Evolutionary conservation across 2,888 invertebrate species (phyloP).

Genomic region (Noctua fimbriata): DNA sequence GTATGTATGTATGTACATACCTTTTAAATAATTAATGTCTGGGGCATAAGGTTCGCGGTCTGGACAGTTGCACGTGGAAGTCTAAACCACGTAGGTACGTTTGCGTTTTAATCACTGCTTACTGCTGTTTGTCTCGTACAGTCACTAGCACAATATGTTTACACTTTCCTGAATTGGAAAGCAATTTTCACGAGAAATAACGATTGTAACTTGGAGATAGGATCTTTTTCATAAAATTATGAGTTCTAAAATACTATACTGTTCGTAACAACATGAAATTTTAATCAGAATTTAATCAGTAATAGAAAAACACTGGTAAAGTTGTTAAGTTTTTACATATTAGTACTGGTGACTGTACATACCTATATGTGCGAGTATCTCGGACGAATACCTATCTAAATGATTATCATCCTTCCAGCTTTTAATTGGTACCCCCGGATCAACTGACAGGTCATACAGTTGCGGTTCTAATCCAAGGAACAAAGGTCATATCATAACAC

Average conservation of each 20-base stretch:
- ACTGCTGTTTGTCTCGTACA: constrained; percentile 4
- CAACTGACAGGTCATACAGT: neutral
- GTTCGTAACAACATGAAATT: no score
- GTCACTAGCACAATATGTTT: no score
- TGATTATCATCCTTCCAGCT: neutral
- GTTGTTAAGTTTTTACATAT: no score
- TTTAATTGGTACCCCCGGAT: neutral
- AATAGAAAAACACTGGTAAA: no score
- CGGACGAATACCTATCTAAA: neutral
- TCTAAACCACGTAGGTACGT: constrained; percentile 11
- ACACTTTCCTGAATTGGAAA: no score
- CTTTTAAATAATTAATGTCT: constrained; percentile 3
- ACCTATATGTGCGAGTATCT: neutral
- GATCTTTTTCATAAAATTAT: no score
- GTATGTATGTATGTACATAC: neutral
- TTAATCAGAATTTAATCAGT: no score
- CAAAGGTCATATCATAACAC: neutral
- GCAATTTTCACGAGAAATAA: no score
- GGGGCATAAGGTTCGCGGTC: constrained; percentile 32
- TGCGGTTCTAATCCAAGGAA: neutral
- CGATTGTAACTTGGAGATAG: no score
- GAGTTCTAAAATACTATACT: no score
- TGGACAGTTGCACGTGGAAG: constrained; percentile 37
- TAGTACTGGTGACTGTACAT: no score
- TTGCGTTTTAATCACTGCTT: constrained; percentile 23